Evolutionary conservation across 2,888 invertebrate genomes (phyloP), one percentile per base, ranked within the genome.

Genomic region (Mycalesis mineus): DNA sequence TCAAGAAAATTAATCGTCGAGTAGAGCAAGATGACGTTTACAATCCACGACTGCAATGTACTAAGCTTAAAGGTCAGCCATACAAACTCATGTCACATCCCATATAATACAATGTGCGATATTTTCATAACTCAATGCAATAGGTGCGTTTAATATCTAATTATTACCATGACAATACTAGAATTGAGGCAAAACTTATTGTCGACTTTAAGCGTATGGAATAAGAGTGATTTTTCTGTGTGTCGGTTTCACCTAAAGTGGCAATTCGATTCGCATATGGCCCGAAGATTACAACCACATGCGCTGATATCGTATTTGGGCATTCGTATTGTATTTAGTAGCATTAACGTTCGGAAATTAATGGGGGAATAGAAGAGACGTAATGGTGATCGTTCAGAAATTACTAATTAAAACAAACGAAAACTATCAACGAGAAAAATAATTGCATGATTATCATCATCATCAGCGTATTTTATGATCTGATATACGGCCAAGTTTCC

Each of bases 191-290:
- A 33, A 47, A 56, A 39, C n/a, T n/a, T 17, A 52, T 54, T 54
- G 45, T 44, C 17, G 47, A 52, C 64, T 51, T 56, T 60, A 61
- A 14, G 0, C 0, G 3, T 8, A 14, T 13, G 9, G 2, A 14
- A 33, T 63, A 58, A 55, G 54, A 54, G 29, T 36, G 13, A 40
- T 51, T 55, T 58, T 58, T 39, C 36, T 49, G 4, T 7, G 39
- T 13, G 13, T 17, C 55, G 58, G 62, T 61, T 65, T 58, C 62
- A 53, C 55, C 58, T 66, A 68, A 68, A 67, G 67, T 65, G 61
- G 66, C 68, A 69, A 69, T 71, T 71, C 61, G 71, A 69, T 69
- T 69, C 69, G 69, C 71, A 71, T 68, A 65, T 68, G 69, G 68
- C 64, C 56, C 64, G 57, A 63, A 66, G 64, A 69, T 70, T 70